Percentiles rank a stretch among this genome's conserved stretches.
Evolutionary conservation across 92 coral and sea anemone species (phyloP).

Genomic region (Isaurus tuberculatus): DNA sequence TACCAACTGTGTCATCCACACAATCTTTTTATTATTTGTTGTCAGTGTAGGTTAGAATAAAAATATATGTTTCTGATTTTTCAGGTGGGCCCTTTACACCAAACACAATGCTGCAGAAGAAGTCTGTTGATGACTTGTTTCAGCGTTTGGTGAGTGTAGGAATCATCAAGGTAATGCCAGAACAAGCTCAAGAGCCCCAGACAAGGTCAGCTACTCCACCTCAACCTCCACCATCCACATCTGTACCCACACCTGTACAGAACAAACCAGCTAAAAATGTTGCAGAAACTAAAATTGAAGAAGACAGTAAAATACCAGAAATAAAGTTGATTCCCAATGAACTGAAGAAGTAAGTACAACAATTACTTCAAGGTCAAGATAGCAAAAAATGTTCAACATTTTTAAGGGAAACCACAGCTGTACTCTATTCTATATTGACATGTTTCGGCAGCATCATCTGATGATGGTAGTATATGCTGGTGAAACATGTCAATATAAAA

Average conservation of each 20-base stretch:
- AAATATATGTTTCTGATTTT: background rate
- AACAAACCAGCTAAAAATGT: slow-evolving; percentile 10
- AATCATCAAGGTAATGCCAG: slow-evolving; percentile 86
- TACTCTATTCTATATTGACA: too few relatives aligned
- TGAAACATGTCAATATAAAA: too few relatives aligned
- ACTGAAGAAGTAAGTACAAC: slow-evolving; percentile 76
- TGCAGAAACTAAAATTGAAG: slow-evolving; percentile 27
- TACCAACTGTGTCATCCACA: too few relatives aligned
- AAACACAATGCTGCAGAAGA: slow-evolving; percentile 89
- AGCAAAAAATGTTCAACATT: too few relatives aligned
- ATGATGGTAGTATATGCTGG: too few relatives aligned
- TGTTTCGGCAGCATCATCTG: too few relatives aligned
- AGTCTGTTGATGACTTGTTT: slow-evolving; percentile 90
- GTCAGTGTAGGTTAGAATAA: background rate
- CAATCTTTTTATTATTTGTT: background rate
- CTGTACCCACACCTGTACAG: slow-evolving; percentile 33
- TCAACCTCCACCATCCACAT: background rate
- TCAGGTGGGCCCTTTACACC: slow-evolving; percentile 71
- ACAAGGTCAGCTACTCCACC: slow-evolving; percentile 58
- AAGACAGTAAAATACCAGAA: slow-evolving; percentile 72
- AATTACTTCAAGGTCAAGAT: too few relatives aligned
- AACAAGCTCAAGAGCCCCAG: slow-evolving; percentile 70
- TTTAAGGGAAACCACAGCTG: too few relatives aligned
- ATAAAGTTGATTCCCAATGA: slow-evolving; percentile 74
- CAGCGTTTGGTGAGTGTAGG: slow-evolving; percentile 80